phyloP scores from a whole-genome alignment of 2,113 vertebrate genomes.

The Peromyscus maniculatus region DNA sequence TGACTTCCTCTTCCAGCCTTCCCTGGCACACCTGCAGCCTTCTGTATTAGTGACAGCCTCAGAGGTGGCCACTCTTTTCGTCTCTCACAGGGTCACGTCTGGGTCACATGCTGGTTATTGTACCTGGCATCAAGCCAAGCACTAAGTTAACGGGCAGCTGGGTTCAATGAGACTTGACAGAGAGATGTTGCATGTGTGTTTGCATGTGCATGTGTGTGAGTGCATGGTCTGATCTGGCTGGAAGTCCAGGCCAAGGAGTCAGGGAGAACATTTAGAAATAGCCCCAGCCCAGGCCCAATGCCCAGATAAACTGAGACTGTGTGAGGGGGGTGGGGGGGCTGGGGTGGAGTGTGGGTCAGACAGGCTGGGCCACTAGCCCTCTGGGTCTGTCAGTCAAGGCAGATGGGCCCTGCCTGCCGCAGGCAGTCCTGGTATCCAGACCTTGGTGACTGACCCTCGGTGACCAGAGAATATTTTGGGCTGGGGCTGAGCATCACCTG shows the following conservation, averaged over 20 bases:
- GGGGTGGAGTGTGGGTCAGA: neutral
- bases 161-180: neutral
- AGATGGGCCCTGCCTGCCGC: neutral
- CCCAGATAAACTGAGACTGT: constrained; percentile 35
- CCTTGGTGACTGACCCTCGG: constrained; percentile 66
- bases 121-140: neutral
- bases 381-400: neutral
- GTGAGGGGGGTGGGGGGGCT: neutral
- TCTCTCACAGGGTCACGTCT: neutral
- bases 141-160: neutral
- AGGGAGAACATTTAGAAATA: constrained; percentile 72
- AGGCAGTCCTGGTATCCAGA: neutral
- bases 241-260: constrained; percentile 66
- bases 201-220: neutral
- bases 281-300: constrained; percentile 31
- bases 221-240: constrained; percentile 17
- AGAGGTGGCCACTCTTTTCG: neutral
- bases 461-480: constrained; percentile 71
- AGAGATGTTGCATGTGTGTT: neutral
- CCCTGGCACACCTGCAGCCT: neutral
- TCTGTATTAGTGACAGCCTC: neutral
- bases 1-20: neutral
- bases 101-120: neutral
- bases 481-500: constrained; percentile 74
- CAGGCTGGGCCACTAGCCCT: neutral